phyloP scores from a whole-genome alignment of 2,797 vertebrate genomes.

The Poecilia gillii region DNA sequence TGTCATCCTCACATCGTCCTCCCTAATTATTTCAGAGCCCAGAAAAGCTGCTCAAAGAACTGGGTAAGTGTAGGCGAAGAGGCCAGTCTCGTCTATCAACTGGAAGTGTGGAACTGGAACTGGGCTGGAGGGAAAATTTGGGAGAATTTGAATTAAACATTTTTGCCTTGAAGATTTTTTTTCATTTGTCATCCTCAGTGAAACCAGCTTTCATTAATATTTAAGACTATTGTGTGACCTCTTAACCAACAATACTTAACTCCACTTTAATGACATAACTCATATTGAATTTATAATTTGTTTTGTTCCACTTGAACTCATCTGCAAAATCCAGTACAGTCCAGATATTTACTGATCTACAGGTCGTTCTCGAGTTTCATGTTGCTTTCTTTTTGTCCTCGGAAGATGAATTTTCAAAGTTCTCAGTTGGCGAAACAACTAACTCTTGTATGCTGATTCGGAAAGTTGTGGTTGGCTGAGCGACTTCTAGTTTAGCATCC shows the following conservation, averaged over 20 bases:
- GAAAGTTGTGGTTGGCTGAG: neutral
- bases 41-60: constrained; percentile 71
- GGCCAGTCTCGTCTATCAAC: constrained; percentile 61
- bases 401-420: neutral
- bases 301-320: neutral
- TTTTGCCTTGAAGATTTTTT: neutral
- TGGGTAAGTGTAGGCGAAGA: constrained; percentile 63
- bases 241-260: neutral
- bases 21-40: constrained; percentile 77
- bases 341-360: neutral
- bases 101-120: constrained; percentile 56
- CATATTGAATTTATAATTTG: neutral
- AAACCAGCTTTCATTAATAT: neutral
- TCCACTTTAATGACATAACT: neutral
- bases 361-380: neutral
- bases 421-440: neutral
- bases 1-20: constrained; percentile 76
- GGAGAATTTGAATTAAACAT: constrained; percentile 23
- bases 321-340: neutral
- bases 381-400: neutral
- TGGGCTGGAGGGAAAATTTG: constrained; percentile 34
- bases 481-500: neutral
- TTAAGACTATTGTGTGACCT: neutral
- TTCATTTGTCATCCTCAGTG: neutral
- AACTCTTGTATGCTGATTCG: neutral